phyloP scores from a whole-genome alignment of 2,888 invertebrate genomes.

The Melieria crassipennis region DNA sequence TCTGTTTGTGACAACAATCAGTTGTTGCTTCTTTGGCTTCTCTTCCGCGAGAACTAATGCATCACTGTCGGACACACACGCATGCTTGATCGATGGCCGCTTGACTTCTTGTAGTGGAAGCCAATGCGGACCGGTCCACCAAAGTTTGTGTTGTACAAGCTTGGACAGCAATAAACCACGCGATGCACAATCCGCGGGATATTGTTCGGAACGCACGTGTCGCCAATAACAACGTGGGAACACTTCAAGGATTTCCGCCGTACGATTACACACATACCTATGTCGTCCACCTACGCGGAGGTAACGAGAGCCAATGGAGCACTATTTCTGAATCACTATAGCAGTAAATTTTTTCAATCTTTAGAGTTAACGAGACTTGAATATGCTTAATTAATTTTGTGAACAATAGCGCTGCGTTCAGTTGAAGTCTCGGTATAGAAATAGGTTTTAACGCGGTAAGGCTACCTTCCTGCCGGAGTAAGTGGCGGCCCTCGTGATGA shows the following conservation, averaged over 20 bases:
- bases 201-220: slow-evolving; percentile 13
- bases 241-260: background rate
- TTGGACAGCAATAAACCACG: slow-evolving; percentile 17
- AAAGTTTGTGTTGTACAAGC: slow-evolving; percentile 6
- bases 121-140: slow-evolving; percentile 17
- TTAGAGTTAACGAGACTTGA: slow-evolving; percentile 24
- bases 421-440: slow-evolving; percentile 3
- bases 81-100: background rate
- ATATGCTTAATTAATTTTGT: slow-evolving; percentile 27
- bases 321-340: slow-evolving; percentile 51
- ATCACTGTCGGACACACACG: background rate
- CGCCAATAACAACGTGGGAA: slow-evolving; percentile 13
- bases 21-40: background rate
- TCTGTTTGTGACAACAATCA: background rate
- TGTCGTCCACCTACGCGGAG: slow-evolving; percentile 26
- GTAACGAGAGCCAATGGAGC: slow-evolving; percentile 33
- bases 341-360: slow-evolving; percentile 23
- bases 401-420: slow-evolving; percentile 35
- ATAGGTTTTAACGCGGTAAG: too few species aligned
- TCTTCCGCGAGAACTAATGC: background rate
- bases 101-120: background rate
- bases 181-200: slow-evolving; percentile 23
- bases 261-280: slow-evolving; percentile 18
- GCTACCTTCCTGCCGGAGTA: too few species aligned
- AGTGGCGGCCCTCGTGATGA: too few species aligned